Evolutionary conservation across 2,113 vertebrate species (phyloP), one percentile per base, ranked within the genome.

Genomic region (Smithornis capensis): DNA sequence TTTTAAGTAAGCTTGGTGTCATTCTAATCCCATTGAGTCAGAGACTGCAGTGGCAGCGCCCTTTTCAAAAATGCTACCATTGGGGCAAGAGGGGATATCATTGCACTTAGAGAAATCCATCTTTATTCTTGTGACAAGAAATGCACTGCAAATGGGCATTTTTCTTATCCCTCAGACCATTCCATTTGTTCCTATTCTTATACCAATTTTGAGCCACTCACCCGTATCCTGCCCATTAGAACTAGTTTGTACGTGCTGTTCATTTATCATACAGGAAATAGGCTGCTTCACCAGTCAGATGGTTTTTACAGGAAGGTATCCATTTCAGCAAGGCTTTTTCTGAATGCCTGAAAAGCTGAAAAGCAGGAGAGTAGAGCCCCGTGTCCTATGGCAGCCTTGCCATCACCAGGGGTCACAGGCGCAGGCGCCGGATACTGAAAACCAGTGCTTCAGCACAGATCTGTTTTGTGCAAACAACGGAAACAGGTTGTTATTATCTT

Each of bases 151-250:
- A 90, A 89, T 74, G 64, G 64, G 56, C 65, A 57, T 86, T 93
- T 90, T 79, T 31, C 47, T 71, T 77, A 4, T 83, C 79, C 59
- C 16, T 81, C 56, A 77, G 68, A 75, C 88, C 62, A 40, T 90
- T 90, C 79, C 73, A 75, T 94, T 96, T 96, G 85, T 89, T 94
- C 81, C 69, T 70, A 69, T 90, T 94, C 79, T 96, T 92, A 88
- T 29, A 83, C 49, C 73, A 64, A 69, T 94, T 95, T 89, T 0
- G 0, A 96, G 76, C 53, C 86, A 82, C 89, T 96, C 94, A 92
- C 69, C 92, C 56, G 0, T 89, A 45, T 62, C 90, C 69, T 89
- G 85, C 85, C 78, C 88, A 90, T 95, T 94, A 92, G 69, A 83
- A 80, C 73, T 82, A 83, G 76, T 92, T 93, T 86, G 77, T 38